phyloP scores from a whole-genome alignment of 2,113 vertebrate genomes.

The Chionis minor region DNA sequence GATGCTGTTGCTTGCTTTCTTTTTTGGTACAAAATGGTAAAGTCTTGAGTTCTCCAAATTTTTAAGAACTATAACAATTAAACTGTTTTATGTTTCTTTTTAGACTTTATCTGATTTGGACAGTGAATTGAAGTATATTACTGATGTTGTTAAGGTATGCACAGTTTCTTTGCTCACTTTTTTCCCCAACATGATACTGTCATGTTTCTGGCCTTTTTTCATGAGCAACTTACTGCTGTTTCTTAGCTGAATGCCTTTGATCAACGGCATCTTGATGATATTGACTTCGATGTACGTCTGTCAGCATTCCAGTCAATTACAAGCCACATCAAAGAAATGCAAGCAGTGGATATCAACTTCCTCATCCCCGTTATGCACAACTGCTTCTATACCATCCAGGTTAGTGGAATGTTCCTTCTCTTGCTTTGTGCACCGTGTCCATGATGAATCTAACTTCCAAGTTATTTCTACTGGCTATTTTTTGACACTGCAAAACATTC shows the following conservation, averaged over 20 bases:
- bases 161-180: not conserved
- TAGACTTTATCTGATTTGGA: conserved; percentile 91
- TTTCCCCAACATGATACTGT: not conserved
- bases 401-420: conserved; percentile 47
- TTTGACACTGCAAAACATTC: not conserved
- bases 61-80: not conserved
- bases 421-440: not conserved
- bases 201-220: not conserved
- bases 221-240: not conserved
- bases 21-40: not conserved
- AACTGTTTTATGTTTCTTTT: not conserved
- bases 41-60: not conserved
- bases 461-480: not conserved
- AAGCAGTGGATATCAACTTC: conserved; percentile 82
- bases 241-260: conserved; percentile 92
- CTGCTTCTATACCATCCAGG: conserved; percentile 95
- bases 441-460: not conserved
- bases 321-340: conserved; percentile 81
- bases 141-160: conserved; percentile 86
- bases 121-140: conserved; percentile 82
- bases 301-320: conserved; percentile 85
- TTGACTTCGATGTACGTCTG: conserved; percentile 91
- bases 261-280: conserved; percentile 90
- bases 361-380: conserved; percentile 87
- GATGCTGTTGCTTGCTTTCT: not conserved